These are phyloP conservation scores for Dryocosmus kuriphilus DNA, from an alignment of 2,888 invertebrate genomes.

Conservation along the genomic window DNA sequence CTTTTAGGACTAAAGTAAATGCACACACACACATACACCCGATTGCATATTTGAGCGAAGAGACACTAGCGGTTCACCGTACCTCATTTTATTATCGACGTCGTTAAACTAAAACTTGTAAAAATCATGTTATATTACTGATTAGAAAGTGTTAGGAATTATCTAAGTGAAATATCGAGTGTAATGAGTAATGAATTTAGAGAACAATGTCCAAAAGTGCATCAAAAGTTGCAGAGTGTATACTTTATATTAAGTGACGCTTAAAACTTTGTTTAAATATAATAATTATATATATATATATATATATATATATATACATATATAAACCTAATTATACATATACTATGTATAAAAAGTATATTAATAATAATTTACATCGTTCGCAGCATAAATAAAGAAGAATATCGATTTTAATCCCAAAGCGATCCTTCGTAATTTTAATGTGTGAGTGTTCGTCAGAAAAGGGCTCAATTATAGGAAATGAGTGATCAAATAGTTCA, in stretches of 20 bases:
- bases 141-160: not conserved
- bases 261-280: conserved; percentile 6
- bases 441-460: not conserved
- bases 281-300: not conserved
- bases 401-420: conserved; percentile 29
- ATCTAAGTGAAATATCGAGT: not conserved
- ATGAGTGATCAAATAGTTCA: too few relatives aligned
- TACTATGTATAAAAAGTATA: conserved; percentile 9
- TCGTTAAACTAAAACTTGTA: not conserved
- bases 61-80: not conserved
- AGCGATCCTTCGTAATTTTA: conserved; percentile 23
- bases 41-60: conserved; percentile 15
- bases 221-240: not conserved
- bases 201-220: not conserved
- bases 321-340: conserved; percentile 3
- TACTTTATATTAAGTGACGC: not conserved
- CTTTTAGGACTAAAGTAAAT: not conserved
- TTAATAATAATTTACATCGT: not conserved
- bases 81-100: not conserved
- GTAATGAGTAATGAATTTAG: not conserved
- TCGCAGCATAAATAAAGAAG: not conserved
- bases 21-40: not conserved
- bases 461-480: not conserved
- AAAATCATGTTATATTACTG: not conserved
- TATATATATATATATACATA: conserved; percentile 14